Conservation (phyloP, 2,113 vertebrate genomes). For the Turnix velox region DNA sequence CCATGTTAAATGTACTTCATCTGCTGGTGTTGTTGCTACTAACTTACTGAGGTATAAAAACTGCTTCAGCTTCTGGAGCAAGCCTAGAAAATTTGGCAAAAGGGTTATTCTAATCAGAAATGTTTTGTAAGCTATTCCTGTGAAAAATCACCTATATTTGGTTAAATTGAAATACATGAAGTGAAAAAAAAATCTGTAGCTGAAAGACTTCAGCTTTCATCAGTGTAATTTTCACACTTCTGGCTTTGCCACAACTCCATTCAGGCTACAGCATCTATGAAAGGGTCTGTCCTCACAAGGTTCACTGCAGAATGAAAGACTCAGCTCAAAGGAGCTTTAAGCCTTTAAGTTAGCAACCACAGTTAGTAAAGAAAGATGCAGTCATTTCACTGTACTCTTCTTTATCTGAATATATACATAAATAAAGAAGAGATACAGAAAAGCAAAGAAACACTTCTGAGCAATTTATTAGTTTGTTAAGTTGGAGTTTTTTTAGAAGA, state of each 20-base stretch:
- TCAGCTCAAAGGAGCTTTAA: neutral
- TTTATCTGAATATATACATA: neutral
- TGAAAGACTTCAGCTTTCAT: neutral
- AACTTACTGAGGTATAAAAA: neutral
- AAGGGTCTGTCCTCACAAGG: neutral
- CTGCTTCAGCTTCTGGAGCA: neutral
- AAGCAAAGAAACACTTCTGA: neutral
- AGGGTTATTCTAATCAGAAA: neutral
- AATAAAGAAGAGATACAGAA: neutral
- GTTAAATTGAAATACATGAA: neutral
- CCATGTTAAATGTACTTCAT: neutral
- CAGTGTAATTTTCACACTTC: neutral
- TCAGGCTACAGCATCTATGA: neutral
- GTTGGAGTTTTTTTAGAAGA: neutral
- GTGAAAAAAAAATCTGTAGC: neutral
- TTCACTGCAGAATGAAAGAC: neutral
- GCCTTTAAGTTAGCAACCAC: neutral
- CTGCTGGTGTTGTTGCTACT: neutral
- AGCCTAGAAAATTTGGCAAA: neutral
- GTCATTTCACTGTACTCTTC: neutral
- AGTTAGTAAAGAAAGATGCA: neutral
- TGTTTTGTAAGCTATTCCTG: neutral
- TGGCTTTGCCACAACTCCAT: neutral
- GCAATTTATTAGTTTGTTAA: neutral
- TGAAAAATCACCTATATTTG: neutral